Percentiles rank a stretch among this genome's conserved stretches.
Evolutionary conservation across 2,888 invertebrate genomes (phyloP).

Genomic region (Lochmaea capreae): DNA sequence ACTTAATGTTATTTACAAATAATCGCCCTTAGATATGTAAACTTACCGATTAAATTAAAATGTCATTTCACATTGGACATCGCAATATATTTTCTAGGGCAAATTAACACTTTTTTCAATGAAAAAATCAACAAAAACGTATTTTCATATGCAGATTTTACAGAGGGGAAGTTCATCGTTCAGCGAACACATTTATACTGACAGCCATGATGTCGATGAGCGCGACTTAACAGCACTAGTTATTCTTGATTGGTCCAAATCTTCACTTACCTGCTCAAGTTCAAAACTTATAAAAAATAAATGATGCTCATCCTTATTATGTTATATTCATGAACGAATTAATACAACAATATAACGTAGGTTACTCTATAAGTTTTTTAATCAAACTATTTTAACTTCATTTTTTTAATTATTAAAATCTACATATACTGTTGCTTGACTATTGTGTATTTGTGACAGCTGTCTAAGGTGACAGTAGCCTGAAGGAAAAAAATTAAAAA

Average conservation of each 20-base stretch:
- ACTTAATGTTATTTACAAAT: constrained; percentile 7
- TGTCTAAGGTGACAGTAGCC: background rate
- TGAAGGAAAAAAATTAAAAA: constrained; percentile 28
- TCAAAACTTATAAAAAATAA: background rate
- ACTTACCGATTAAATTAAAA: constrained; percentile 51
- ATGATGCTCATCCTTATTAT: background rate
- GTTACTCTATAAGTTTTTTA: background rate
- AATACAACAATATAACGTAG: background rate
- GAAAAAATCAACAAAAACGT: constrained; percentile 56
- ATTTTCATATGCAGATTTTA: constrained; percentile 65
- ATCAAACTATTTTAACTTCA: background rate
- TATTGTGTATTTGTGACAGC: constrained; percentile 16
- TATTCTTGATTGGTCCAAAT: constrained; percentile 73
- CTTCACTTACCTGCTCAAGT: constrained; percentile 21
- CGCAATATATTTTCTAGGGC: constrained; percentile 61
- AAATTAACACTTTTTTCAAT: constrained; percentile 54
- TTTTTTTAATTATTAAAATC: background rate
- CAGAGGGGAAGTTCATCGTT: constrained; percentile 87
- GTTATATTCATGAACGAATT: background rate
- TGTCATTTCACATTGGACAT: constrained; percentile 53
- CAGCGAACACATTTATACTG: constrained; percentile 96
- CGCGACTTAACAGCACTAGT: constrained; percentile 84
- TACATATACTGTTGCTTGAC: background rate
- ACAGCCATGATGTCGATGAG: constrained; percentile 92
- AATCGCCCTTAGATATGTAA: background rate